Percentiles rank a stretch among this genome's conserved stretches.
Conservation (phyloP, 2,888 invertebrate genomes). For the Flexamia atlantica region DNA sequence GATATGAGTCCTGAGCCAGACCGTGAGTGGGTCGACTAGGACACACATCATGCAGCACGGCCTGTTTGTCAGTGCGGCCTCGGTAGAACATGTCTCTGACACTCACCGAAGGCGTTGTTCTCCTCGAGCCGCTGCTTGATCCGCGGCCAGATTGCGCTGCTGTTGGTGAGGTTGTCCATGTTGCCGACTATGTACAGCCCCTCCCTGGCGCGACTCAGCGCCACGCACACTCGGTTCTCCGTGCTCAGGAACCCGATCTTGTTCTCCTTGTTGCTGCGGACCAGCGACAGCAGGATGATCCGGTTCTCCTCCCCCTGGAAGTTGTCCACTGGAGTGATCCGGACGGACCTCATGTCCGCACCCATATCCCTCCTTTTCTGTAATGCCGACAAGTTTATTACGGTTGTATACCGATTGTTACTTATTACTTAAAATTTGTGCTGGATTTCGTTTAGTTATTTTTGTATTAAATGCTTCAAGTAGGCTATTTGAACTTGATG, state of each 20-base stretch:
- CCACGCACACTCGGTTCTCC: constrained; percentile 87
- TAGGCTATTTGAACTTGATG: too few relatives aligned
- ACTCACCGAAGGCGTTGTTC: constrained; percentile 77
- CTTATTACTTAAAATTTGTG: too few relatives aligned
- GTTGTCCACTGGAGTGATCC: constrained; percentile 85
- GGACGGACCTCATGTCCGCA: constrained; percentile 76
- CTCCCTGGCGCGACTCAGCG: constrained; percentile 84
- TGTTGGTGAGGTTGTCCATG: constrained; percentile 78
- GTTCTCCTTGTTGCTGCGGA: constrained; percentile 83
- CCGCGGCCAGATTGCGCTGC: constrained; percentile 78
- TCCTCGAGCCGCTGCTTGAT: constrained; percentile 76
- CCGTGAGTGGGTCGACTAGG: too few relatives aligned
- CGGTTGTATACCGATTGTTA: too few relatives aligned
- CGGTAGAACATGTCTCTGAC: too few relatives aligned
- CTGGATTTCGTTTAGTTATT: too few relatives aligned
- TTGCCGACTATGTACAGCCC: constrained; percentile 88
- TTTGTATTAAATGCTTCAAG: too few relatives aligned
- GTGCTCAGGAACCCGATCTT: constrained; percentile 85
- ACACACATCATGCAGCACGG: too few relatives aligned
- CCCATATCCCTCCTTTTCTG: constrained; percentile 14
- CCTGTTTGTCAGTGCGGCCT: too few relatives aligned
- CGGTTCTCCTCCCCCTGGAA: constrained; percentile 90
- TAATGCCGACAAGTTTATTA: too few relatives aligned
- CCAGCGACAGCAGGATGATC: constrained; percentile 88
- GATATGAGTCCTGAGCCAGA: too few relatives aligned